phyloP scores from a whole-genome alignment of 2,113 vertebrate species.

The Myanophis thanlyinensis region DNA sequence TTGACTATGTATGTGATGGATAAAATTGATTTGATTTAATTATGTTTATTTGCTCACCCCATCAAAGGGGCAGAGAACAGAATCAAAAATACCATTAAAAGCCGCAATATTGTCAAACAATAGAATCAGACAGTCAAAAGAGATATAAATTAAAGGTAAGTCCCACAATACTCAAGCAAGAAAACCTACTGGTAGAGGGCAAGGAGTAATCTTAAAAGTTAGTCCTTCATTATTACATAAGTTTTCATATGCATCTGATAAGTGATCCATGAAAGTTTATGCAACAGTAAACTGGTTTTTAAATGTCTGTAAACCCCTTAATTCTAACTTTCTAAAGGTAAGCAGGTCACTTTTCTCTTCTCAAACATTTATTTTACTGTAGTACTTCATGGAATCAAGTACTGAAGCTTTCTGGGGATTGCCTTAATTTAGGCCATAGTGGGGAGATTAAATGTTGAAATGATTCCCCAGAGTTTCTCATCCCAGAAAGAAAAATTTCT shows the following conservation, averaged over 20 bases:
- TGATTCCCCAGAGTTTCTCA: neutral
- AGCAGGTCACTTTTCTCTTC: neutral
- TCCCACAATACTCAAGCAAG: neutral
- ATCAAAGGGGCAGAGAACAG: neutral
- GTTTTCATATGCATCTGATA: neutral
- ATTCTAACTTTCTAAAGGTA: neutral
- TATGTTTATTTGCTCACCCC: neutral
- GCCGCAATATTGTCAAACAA: neutral
- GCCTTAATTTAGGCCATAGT: neutral
- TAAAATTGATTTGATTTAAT: too few relatives aligned
- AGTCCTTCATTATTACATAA: neutral
- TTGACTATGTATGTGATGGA: too few relatives aligned
- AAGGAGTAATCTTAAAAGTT: neutral
- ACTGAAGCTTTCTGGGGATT: neutral
- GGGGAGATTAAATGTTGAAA: neutral
- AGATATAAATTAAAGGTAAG: neutral
- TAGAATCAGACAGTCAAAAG: neutral
- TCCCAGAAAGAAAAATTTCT: neutral
- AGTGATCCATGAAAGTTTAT: neutral
- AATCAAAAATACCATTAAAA: neutral
- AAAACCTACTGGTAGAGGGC: neutral
- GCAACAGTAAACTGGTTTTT: neutral
- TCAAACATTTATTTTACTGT: neutral
- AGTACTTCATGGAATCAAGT: neutral
- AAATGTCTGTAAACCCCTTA: neutral